Conservation (phyloP, 2,113 vertebrate species). For the Lagenorhynchus albirostris region DNA sequence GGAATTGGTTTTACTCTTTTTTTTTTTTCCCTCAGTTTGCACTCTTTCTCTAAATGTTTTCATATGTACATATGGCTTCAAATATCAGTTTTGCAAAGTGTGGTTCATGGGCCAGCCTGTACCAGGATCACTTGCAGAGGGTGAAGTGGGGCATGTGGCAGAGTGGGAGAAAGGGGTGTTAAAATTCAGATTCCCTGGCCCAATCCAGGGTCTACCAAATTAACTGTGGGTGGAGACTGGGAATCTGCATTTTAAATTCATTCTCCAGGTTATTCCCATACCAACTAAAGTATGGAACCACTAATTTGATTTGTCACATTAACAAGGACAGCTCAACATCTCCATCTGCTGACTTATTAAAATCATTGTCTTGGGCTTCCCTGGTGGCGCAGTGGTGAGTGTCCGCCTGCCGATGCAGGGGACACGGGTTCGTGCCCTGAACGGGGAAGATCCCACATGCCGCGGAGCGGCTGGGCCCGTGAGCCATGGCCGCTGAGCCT, state of each 20-base stretch:
- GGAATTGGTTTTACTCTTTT: neutral
- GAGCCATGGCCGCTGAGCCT: no score
- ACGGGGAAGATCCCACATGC: no score
- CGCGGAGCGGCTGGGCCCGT: no score
- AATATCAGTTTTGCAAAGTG: neutral
- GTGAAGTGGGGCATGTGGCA: neutral
- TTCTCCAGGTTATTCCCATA: neutral
- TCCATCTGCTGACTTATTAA: conserved; percentile 25
- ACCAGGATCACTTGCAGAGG: neutral
- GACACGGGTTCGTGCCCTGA: no score
- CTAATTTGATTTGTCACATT: neutral
- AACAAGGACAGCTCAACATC: neutral
- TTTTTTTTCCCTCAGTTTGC: neutral
- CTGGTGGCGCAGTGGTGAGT: no score
- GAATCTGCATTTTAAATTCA: neutral
- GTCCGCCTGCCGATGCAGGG: no score
- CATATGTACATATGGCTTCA: neutral
- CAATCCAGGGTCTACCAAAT: neutral
- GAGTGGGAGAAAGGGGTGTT: neutral
- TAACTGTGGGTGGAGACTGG: neutral
- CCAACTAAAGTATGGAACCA: neutral
- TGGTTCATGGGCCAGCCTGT: neutral
- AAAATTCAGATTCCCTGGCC: neutral
- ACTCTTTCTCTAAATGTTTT: neutral
- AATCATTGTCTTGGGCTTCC: neutral